phyloP scores from a whole-genome alignment of 1,140 invertebrate species.

The Bombyx mori region DNA sequence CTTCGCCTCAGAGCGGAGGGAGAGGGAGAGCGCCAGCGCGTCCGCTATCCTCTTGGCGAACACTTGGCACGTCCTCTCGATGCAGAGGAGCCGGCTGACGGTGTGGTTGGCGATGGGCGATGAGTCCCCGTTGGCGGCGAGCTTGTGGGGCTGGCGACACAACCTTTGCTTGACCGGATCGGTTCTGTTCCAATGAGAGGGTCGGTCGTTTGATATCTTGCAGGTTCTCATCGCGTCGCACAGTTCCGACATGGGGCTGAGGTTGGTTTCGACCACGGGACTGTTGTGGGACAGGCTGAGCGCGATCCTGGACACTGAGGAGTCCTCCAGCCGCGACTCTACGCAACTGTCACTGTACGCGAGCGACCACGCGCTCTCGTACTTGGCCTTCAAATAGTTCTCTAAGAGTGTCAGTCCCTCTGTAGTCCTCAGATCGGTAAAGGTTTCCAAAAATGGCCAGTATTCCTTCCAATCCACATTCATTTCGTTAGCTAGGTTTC shows the following conservation, averaged over 20 bases:
- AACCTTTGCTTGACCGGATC: constrained; percentile 50
- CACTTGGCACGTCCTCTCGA: constrained; percentile 77
- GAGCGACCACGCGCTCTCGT: constrained; percentile 51
- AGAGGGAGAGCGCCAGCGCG: constrained; percentile 50
- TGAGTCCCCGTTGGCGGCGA: constrained; percentile 36
- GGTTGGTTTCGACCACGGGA: constrained; percentile 20
- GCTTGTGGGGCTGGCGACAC: constrained; percentile 43
- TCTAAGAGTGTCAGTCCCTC: constrained; percentile 84
- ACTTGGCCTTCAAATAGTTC: constrained; percentile 76
- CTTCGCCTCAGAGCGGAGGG: constrained; percentile 75
- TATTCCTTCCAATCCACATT: constrained; percentile 90
- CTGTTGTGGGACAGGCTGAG: constrained; percentile 32
- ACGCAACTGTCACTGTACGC: constrained; percentile 50
- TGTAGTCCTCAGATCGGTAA: constrained; percentile 79
- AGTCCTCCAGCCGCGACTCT: constrained; percentile 29
- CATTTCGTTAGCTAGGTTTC: constrained; percentile 81
- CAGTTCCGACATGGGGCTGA: constrained; percentile 73
- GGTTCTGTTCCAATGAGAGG: constrained; percentile 39
- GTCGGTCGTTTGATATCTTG: constrained; percentile 48
- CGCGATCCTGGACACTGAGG: constrained; percentile 41
- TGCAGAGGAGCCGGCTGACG: constrained; percentile 72
- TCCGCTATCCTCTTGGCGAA: constrained; percentile 77
- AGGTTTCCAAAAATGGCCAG: constrained; percentile 89
- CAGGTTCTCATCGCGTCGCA: constrained; percentile 71
- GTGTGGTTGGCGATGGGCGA: constrained; percentile 44